A percentile compares a stretch with the other conserved stretches of the same genome.
Evolutionary conservation across 2,888 invertebrate genomes (phyloP).

Genomic region (Acronicta leporina): DNA sequence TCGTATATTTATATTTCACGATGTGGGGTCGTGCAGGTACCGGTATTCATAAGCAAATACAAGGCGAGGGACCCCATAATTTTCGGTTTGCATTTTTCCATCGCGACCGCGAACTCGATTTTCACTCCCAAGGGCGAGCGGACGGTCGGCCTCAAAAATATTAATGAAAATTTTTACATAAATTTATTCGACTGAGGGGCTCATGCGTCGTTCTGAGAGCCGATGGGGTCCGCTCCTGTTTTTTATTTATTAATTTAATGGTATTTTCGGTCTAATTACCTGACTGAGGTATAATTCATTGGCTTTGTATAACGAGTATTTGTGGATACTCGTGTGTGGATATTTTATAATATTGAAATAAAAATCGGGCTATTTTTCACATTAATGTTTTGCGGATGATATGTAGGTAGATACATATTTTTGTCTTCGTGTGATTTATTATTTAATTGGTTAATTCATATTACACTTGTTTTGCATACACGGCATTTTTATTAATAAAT

Average conservation of each 20-base stretch:
- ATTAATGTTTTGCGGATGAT: constrained; percentile 3
- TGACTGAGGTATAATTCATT: constrained; percentile 88
- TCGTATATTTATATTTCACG: constrained; percentile 79
- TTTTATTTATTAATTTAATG: constrained; percentile 90
- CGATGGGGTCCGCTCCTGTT: constrained; percentile 84
- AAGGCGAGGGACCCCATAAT: constrained; percentile 87
- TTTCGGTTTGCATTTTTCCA: constrained; percentile 89
- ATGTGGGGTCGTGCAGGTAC: constrained; percentile 71
- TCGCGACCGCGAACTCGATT: constrained; percentile 89
- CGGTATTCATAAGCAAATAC: constrained; percentile 89
- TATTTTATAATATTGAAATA: constrained; percentile 60
- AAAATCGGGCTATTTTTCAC: constrained; percentile 27
- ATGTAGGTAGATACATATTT: too few relatives aligned
- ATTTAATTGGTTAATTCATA: neutral
- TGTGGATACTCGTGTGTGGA: constrained; percentile 74
- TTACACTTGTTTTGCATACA: neutral
- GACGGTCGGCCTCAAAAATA: constrained; percentile 88
- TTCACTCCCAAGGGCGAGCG: constrained; percentile 87
- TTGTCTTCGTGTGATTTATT: constrained; percentile 4
- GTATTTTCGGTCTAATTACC: constrained; percentile 89
- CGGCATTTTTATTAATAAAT: too few relatives aligned
- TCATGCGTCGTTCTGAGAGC: constrained; percentile 78
- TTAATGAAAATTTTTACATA: constrained; percentile 90
- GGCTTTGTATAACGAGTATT: constrained; percentile 78
- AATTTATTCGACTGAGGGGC: constrained; percentile 88